A percentile compares a stretch with the other conserved stretches of the same genome.
phyloP scores from a whole-genome alignment of 2,113 vertebrate species.

The Nymphicus hollandicus region DNA sequence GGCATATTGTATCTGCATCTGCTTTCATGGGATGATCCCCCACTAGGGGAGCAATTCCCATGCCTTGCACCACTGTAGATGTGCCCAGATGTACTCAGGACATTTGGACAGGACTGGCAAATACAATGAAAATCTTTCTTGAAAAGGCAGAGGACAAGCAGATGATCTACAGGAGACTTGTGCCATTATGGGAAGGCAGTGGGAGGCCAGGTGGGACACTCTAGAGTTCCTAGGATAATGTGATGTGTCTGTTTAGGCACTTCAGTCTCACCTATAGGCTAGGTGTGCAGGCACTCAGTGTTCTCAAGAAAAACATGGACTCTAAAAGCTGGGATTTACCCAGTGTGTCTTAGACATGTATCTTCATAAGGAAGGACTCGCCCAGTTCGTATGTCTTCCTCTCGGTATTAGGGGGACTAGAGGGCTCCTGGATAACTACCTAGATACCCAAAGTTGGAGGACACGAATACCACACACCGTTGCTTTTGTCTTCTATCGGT shows the following conservation, averaged over 20 bases:
- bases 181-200: background rate
- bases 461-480: background rate
- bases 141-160: background rate
- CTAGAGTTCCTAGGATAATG: accelerated
- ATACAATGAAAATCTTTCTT: background rate
- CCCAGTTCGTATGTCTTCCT: background rate
- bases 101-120: background rate
- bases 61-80: background rate
- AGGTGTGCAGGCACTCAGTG: background rate
- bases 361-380: background rate
- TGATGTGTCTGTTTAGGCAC: background rate
- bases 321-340: background rate
- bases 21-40: background rate
- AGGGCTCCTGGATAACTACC: background rate
- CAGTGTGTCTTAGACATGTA: background rate
- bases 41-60: background rate
- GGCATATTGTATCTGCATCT: background rate
- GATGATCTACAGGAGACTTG: background rate
- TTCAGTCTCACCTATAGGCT: background rate
- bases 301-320: background rate
- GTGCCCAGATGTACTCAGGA: background rate
- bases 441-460: background rate
- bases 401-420: background rate
- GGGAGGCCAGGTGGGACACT: background rate
- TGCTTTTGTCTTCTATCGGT: background rate